phyloP scores from a whole-genome alignment of 2,113 vertebrate genomes.

The Cololabis saira region DNA sequence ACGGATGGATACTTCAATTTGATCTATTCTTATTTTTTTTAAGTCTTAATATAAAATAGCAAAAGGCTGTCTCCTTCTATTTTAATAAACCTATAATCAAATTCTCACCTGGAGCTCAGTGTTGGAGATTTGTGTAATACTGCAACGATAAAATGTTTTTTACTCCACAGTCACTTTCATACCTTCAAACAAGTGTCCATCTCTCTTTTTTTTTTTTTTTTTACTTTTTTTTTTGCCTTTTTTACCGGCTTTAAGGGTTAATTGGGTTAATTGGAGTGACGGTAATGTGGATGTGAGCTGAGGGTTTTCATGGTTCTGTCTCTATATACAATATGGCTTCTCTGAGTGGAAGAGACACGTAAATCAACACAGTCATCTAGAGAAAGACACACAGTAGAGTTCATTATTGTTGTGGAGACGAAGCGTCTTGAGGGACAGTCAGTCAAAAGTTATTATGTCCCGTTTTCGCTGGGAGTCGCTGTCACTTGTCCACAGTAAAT shows the following conservation, averaged over 20 bases:
- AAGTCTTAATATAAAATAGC: constrained; percentile 68
- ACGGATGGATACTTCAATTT: constrained; percentile 54
- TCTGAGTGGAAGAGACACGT: constrained; percentile 81
- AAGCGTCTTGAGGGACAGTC: constrained; percentile 62
- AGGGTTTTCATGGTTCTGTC: constrained; percentile 77
- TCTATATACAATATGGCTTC: constrained; percentile 86
- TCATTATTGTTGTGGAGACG: constrained; percentile 57
- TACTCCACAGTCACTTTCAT: constrained; percentile 58
- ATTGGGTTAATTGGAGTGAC: constrained; percentile 59
- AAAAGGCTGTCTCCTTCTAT: constrained; percentile 42
- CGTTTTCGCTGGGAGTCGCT: constrained; percentile 51
- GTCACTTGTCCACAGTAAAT: constrained; percentile 63
- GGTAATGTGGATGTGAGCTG: constrained; percentile 56
- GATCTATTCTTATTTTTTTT: constrained; percentile 34
- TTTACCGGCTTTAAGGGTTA: constrained; percentile 51
- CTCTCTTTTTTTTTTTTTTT: constrained; percentile 30
- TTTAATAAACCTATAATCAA: constrained; percentile 49
- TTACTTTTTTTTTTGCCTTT: constrained; percentile 18
- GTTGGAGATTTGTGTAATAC: constrained; percentile 62
- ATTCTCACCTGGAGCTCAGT: constrained; percentile 48
- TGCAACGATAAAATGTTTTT: constrained; percentile 70
- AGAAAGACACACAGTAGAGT: constrained; percentile 65
- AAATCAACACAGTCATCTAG: constrained; percentile 65
- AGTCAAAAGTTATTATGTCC: constrained; percentile 62
- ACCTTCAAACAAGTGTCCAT: constrained; percentile 47